phyloP scores from a whole-genome alignment of 1,140 invertebrate species.

The Phymastichus coffea region DNA sequence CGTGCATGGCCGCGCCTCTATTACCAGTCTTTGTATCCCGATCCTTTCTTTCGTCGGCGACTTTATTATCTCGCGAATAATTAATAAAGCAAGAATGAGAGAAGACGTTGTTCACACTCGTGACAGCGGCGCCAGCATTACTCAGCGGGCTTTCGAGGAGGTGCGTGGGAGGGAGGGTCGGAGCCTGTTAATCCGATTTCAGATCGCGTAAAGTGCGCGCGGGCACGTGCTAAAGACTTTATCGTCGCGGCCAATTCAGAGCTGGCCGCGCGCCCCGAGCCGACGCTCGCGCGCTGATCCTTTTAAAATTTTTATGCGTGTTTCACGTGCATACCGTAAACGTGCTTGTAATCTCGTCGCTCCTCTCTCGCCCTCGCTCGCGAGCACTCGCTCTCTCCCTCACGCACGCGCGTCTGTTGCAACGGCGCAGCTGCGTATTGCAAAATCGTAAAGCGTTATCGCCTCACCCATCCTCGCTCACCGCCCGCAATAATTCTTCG shows the following conservation, averaged over 20 bases:
- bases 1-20: neutral
- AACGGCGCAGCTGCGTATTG: neutral
- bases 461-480: neutral
- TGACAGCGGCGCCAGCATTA: too few relatives aligned
- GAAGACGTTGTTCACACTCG: too few relatives aligned
- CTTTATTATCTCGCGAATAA: too few relatives aligned
- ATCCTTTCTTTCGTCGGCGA: neutral
- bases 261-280: neutral
- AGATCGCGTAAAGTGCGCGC: neutral
- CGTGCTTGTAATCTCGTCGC: conserved; percentile 12
- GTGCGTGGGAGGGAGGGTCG: too few relatives aligned
- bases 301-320: conserved; percentile 24
- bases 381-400: too few relatives aligned
- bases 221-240: conserved; percentile 13
- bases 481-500: too few relatives aligned
- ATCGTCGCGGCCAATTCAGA: conserved; percentile 14
- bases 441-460: conserved; percentile 17
- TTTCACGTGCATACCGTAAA: neutral
- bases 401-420: neutral
- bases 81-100: too few relatives aligned
- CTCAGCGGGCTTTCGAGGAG: too few relatives aligned
- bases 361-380: neutral
- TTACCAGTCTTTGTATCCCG: neutral
- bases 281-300: neutral
- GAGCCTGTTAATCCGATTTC: conserved; percentile 8